Conservation (phyloP, 2,113 vertebrate species). For the human region DNA sequence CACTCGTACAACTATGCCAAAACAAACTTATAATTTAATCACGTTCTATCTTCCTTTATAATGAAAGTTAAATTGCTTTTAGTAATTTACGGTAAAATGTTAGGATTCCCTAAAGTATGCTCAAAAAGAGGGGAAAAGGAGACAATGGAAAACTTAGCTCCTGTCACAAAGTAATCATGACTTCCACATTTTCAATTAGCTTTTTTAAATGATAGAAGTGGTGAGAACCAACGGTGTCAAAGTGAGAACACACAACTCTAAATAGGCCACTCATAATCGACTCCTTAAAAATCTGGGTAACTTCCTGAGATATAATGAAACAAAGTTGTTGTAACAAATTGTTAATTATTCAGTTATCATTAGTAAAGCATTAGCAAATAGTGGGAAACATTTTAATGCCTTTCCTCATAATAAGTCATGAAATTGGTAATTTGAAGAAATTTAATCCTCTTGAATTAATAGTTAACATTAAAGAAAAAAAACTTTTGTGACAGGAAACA, state of each 20-base stretch:
- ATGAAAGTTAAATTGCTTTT: background rate
- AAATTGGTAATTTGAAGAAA: background rate
- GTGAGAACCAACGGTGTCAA: background rate
- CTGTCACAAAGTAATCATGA: background rate
- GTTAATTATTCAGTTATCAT: background rate
- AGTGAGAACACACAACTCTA: background rate
- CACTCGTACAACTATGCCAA: background rate
- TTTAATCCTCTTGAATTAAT: background rate
- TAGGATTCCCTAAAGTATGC: background rate
- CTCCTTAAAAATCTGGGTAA: background rate
- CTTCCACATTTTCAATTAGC: background rate
- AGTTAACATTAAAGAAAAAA: background rate
- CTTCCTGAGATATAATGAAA: background rate
- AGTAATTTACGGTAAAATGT: constrained; percentile 31
- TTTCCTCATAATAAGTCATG: background rate
- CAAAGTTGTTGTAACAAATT: background rate
- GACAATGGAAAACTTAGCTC: background rate
- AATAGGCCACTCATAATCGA: background rate
- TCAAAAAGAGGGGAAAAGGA: background rate
- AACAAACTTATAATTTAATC: background rate
- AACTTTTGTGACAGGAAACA: background rate
- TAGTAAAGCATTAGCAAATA: background rate
- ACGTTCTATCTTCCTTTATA: background rate
- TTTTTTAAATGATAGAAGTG: background rate
- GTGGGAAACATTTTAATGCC: background rate